Evolutionary conservation across 2,113 vertebrate species (phyloP).

Genomic region (Neodon shergylaensis): DNA sequence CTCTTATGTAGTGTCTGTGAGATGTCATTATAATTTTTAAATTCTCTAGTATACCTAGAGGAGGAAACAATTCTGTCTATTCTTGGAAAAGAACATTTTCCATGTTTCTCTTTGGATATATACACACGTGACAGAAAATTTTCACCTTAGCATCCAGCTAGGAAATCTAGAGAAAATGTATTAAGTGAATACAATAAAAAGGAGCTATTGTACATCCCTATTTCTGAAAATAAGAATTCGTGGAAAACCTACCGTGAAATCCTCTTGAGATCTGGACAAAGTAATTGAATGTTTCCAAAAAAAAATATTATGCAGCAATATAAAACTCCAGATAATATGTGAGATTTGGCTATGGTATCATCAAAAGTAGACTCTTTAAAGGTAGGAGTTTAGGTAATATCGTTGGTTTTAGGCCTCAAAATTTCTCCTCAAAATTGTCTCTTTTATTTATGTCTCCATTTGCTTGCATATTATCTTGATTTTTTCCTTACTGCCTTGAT

Average conservation of each 20-base stretch:
- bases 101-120: background rate
- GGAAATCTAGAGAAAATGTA: background rate
- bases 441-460: background rate
- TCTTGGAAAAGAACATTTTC: background rate
- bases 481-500: background rate
- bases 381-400: background rate
- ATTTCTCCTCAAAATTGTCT: too few relatives aligned
- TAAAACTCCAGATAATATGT: background rate
- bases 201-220: background rate
- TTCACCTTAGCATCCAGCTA: background rate
- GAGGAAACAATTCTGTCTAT: background rate
- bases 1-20: background rate
- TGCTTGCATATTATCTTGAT: background rate
- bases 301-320: background rate
- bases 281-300: background rate
- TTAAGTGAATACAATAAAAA: background rate
- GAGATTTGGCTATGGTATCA: background rate
- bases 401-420: background rate
- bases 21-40: background rate
- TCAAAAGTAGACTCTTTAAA: background rate
- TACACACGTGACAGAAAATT: background rate
- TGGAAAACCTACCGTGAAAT: background rate
- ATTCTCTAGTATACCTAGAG: background rate
- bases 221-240: background rate
- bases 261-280: background rate